Conservation (phyloP, 1,140 invertebrate genomes). For the Drosophila lacertosa region DNA sequence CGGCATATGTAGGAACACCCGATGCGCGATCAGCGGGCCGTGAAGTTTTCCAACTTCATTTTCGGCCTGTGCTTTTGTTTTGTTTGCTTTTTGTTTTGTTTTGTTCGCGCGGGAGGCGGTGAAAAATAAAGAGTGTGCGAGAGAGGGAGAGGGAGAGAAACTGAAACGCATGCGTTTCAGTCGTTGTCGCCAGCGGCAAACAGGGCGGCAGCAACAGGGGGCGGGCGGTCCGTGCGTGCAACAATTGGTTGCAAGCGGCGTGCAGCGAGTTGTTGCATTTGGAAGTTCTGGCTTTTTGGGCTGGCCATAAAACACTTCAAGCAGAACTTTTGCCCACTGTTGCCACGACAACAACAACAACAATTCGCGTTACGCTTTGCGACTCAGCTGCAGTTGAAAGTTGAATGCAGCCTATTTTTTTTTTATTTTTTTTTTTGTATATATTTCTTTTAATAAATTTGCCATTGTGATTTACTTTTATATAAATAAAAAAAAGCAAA, state of each 20-base stretch:
- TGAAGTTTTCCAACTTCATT: conserved; percentile 76
- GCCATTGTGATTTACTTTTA: conserved; percentile 48
- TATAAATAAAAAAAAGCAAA: too few relatives aligned
- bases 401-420: conserved; percentile 49
- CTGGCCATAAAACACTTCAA: conserved; percentile 72
- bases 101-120: too few relatives aligned
- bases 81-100: conserved; percentile 45
- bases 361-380: conserved; percentile 67
- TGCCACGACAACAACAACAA: conserved; percentile 63
- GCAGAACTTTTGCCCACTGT: conserved; percentile 63
- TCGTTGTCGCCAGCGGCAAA: conserved; percentile 71
- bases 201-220: neutral
- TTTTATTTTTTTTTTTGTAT: neutral
- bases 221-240: conserved; percentile 56
- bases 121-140: too few relatives aligned
- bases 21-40: conserved; percentile 52
- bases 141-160: conserved; percentile 13
- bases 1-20: conserved; percentile 55
- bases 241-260: conserved; percentile 59
- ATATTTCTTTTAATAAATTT: conserved; percentile 75
- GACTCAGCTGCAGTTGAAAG: conserved; percentile 59
- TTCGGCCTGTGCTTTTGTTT: conserved; percentile 69
- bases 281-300: conserved; percentile 21
- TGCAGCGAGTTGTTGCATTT: conserved; percentile 28
- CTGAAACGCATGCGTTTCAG: conserved; percentile 71